Evolutionary conservation across 2,113 vertebrate genomes (phyloP), one percentile per base, ranked within the genome.

Genomic region (Erpornis zantholeuca): DNA sequence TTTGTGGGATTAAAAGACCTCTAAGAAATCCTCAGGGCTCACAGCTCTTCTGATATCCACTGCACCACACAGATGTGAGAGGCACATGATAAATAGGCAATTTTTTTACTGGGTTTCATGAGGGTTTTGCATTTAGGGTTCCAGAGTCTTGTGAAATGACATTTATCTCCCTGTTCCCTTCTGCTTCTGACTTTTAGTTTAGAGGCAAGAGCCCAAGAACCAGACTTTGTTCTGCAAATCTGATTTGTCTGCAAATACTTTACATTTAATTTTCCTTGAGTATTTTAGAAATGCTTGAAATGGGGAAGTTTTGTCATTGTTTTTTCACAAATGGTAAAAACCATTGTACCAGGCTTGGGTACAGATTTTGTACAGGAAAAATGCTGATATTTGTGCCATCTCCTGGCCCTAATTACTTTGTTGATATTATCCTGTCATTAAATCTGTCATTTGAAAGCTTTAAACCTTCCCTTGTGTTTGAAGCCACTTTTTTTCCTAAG

Each of bases 21-120:
- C 35, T 31, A 15, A 44, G 49, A 52, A 59, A 65, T 35, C 5
- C 24, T 16, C 35, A 33, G 38, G 1, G 2, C n/a, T 78, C 57
- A 16, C 27, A 24, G 61, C 40, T 86, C 38, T 61, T 81, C 29
- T 71, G 70, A 24, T 16, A 54, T 3, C 47, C 61, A 22, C 64
- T 21, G 10, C 65, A 53, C 42, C 3, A 5, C 35, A 50, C 15
- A 23, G 38, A 65, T 52, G 56, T 36, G 24, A 83, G 69, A 50
- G n/a, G 11, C 6, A 52, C 11, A 5, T 3, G 15, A 49, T 19
- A 40, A 54, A 79, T 0, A 42, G 23, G 27, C 6, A 60, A 33
- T 7, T 47, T 85, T 70, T 56, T 35, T 33, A 2, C 7, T 57
- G 44, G 24, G 20, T 59, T 60, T 77, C 1, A 0, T 1, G 8